phyloP scores from a whole-genome alignment of 1,140 invertebrate genomes.

The Drosophila leontia region DNA sequence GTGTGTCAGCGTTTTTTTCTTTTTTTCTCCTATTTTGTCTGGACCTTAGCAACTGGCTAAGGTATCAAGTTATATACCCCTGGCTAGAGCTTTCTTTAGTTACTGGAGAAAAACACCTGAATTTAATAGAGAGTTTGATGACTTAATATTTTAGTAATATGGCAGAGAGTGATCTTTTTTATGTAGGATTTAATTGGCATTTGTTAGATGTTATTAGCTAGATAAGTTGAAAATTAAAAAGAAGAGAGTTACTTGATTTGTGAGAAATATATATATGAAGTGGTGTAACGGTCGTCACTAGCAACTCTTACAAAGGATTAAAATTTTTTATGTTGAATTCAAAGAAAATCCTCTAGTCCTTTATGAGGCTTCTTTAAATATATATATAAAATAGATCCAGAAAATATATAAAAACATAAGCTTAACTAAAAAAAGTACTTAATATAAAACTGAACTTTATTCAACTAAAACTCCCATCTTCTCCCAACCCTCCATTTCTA shows the following conservation, averaged over 20 bases:
- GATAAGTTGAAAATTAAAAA: too few relatives aligned
- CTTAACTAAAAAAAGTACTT: too few relatives aligned
- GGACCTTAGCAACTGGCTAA: slow-evolving; percentile 27
- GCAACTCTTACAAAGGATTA: too few relatives aligned
- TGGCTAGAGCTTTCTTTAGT: slow-evolving; percentile 11
- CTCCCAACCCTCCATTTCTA: not conserved
- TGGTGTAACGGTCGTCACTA: not conserved
- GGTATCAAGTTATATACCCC: slow-evolving; percentile 47
- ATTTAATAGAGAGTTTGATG: too few relatives aligned
- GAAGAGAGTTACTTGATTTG: not conserved
- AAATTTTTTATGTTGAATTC: too few relatives aligned
- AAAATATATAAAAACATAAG: not conserved
- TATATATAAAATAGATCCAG: not conserved
- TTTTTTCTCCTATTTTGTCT: not conserved
- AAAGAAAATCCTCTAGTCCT: not conserved
- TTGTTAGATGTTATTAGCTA: not conserved
- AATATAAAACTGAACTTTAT: not conserved
- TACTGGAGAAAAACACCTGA: not conserved
- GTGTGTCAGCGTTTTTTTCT: slow-evolving; percentile 4
- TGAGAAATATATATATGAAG: not conserved
- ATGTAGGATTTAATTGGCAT: not conserved
- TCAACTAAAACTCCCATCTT: not conserved
- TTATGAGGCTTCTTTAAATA: not conserved
- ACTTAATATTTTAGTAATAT: too few relatives aligned
- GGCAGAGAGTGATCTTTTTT: too few relatives aligned